Conservation (phyloP, 2,113 vertebrate genomes). For the Corvus cornix region DNA sequence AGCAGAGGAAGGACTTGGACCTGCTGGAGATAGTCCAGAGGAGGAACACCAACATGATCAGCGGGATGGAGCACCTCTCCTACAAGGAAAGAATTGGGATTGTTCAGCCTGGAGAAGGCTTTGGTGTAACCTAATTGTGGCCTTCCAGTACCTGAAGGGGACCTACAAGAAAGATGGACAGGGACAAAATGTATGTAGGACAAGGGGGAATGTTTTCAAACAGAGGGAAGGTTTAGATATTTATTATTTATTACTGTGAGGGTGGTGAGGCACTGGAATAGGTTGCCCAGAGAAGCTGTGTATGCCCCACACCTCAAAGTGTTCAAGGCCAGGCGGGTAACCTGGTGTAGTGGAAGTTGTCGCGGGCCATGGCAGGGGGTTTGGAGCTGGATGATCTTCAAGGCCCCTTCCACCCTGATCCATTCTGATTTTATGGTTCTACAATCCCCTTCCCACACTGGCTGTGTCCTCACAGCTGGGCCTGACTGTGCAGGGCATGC, state of each 20-base stretch:
- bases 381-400: background rate
- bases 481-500: background rate
- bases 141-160: background rate
- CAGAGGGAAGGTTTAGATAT: background rate
- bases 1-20: background rate
- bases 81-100: background rate
- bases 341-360: background rate
- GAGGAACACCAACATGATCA: background rate
- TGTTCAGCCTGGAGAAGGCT: background rate
- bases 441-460: rapidly evolving
- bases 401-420: background rate
- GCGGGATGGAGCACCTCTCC: background rate
- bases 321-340: background rate
- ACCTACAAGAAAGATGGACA: background rate
- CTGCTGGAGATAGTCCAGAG: background rate
- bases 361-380: rapidly evolving
- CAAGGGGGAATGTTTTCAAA: background rate
- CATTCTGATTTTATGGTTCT: background rate
- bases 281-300: background rate
- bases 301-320: background rate
- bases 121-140: background rate
- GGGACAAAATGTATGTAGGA: background rate
- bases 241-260: background rate
- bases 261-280: background rate
- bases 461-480: background rate